Base-by-base conservation (phyloP, 2,888 invertebrate species). In the Cancer borealis region DNA sequence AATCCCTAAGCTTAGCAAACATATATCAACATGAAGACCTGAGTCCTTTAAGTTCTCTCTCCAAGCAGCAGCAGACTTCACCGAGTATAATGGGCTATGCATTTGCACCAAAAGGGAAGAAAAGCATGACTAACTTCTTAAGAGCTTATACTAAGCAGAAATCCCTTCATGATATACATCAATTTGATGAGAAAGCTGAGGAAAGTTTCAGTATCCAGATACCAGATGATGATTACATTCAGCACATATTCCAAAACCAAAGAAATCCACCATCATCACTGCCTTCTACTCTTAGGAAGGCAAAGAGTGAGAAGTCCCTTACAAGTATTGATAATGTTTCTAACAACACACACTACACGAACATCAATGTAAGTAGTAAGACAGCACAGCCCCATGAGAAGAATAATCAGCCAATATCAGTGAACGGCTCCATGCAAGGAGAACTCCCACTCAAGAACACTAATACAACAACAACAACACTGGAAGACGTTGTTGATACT, bases 71-170 rank as follows among this genome's bases (percentile, higher is more conserved):
- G 84, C 84, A 84, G 3, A 84, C 30, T 30, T 84, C 39, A 17
- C 39, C 12, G 14, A 84, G 14, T 84, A 14, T 17, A 0, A 46
- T 46, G 39, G 79, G 91, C 30, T 54, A 91, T 66, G 93, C 95
- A 26, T 95, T 95, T 89, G 84, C 47, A 46, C 93, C 87, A 49
- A 93, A 93, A 47, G 93, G 95, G 30, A 92, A 46, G 47, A 93
- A 60, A 73, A 49, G 30, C 14, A 95, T 95, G 95, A 21, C 66
- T 60, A 88, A 88, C 30, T 95, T 95, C 26, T 49, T 95, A 21
- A 93, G 91, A 14, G 93, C 91, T 6, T 95, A 95, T 45, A 26
- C 49, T 4, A 89, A 88, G 21, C 94, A 94, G 79, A 92, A 90
- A 49, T 94, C 92, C 45, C 39, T 94, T 54, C 46, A 45, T 60